A percentile compares a stretch with the other conserved stretches of the same genome.
These are phyloP conservation scores for Oreortyx pictus DNA, from an alignment of 2,797 vertebrate species.

Conservation along the genomic window DNA sequence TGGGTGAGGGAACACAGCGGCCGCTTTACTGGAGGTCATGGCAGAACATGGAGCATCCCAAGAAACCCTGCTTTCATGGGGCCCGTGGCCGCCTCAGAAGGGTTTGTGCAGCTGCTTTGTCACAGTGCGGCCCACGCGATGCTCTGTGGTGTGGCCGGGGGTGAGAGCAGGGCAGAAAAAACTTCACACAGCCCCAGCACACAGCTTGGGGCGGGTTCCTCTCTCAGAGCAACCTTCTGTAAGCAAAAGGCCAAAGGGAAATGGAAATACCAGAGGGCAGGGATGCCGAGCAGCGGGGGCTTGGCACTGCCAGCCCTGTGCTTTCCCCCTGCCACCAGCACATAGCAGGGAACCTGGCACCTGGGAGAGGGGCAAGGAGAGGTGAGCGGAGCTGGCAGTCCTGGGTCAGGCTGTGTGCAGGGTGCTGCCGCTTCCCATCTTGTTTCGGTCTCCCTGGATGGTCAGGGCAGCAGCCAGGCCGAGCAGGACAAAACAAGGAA, in stretches of 20 bases:
- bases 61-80: slow-evolving; percentile 78
- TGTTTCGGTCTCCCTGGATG: background rate
- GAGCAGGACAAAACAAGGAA: slow-evolving; percentile 58
- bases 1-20: slow-evolving; percentile 76
- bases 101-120: slow-evolving; percentile 76
- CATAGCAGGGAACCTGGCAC: slow-evolving; percentile 38
- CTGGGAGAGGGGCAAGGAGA: background rate
- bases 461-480: background rate
- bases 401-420: background rate
- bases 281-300: slow-evolving; percentile 60
- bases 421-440: background rate
- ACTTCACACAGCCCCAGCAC: slow-evolving; percentile 11
- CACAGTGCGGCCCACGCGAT: slow-evolving; percentile 55
- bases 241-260: slow-evolving; percentile 64
- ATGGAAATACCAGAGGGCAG: slow-evolving; percentile 47
- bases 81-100: slow-evolving; percentile 71
- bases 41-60: slow-evolving; percentile 76
- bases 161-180: slow-evolving; percentile 20
- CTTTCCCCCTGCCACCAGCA: slow-evolving; percentile 65
- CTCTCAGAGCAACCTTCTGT: slow-evolving; percentile 37
- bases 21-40: slow-evolving; percentile 76
- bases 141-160: slow-evolving; percentile 38
- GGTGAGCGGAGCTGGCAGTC: background rate
- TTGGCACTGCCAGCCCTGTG: slow-evolving; percentile 19
- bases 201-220: slow-evolving; percentile 41